A percentile compares a stretch with the other conserved stretches of the same genome.
Evolutionary conservation across 1,140 invertebrate species (phyloP).

Genomic region (Vanessa tameamea): DNA sequence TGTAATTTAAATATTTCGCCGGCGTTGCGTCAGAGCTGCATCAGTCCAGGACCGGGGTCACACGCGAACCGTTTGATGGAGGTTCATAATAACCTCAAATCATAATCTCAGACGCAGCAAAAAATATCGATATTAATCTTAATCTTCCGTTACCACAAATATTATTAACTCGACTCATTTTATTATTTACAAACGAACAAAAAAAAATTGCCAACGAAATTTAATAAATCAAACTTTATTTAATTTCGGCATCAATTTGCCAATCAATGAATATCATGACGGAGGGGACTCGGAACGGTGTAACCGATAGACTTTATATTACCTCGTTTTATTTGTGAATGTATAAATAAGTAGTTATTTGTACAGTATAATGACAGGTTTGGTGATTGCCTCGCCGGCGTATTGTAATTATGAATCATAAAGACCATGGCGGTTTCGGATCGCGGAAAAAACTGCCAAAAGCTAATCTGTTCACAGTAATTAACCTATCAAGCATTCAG

Average conservation of each 20-base stretch:
- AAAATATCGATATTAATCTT: constrained; percentile 71
- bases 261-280: constrained; percentile 60
- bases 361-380: constrained; percentile 74
- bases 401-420: constrained; percentile 78
- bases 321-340: constrained; percentile 53
- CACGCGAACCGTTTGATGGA: constrained; percentile 42
- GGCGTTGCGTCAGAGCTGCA: constrained; percentile 54
- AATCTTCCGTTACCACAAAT: constrained; percentile 62
- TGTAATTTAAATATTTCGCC: constrained; percentile 43
- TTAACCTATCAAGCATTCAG: constrained; percentile 70
- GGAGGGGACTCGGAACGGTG: constrained; percentile 40
- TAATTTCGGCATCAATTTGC: constrained; percentile 51
- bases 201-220: constrained; percentile 20
- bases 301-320: constrained; percentile 51
- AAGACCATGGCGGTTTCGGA: constrained; percentile 58
- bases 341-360: constrained; percentile 75
- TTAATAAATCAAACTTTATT: constrained; percentile 40
- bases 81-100: constrained; percentile 67
- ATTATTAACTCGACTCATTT: constrained; percentile 35
- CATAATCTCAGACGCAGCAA: constrained; percentile 56
- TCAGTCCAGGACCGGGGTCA: constrained; percentile 31
- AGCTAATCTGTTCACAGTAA: constrained; percentile 72
- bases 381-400: constrained; percentile 63
- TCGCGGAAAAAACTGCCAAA: constrained; percentile 71
- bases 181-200: constrained; percentile 20